A percentile compares a stretch with the other conserved stretches of the same genome.
phyloP scores from a whole-genome alignment of 2,888 invertebrate species.

The Phymatocera aterrima region DNA sequence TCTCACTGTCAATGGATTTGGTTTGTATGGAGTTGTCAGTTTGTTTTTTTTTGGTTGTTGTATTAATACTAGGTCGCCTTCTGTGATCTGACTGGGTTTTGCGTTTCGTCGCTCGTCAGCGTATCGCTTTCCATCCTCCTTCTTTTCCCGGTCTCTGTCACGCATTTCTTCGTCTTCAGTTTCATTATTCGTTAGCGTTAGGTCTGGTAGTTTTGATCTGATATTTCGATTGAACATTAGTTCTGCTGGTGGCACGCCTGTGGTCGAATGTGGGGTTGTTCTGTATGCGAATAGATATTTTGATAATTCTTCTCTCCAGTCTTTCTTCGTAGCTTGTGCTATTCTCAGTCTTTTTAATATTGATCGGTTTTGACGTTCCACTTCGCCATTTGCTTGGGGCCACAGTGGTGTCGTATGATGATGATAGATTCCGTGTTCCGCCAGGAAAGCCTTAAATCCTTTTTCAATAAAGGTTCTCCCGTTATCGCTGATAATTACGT shows the following conservation, averaged over 20 bases:
- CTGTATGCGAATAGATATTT: constrained; percentile 61
- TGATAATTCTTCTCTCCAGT: constrained; percentile 50
- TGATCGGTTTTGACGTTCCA: constrained; percentile 60
- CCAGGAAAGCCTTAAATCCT: constrained; percentile 51
- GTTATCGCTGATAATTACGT: constrained; percentile 52
- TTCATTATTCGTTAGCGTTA: constrained; percentile 13
- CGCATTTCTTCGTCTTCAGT: constrained; percentile 45
- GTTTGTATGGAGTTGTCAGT: constrained; percentile 31
- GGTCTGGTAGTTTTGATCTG: constrained; percentile 58
- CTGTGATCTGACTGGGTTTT: constrained; percentile 19
- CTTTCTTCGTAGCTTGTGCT: constrained; percentile 53
- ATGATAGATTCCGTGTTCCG: constrained; percentile 48
- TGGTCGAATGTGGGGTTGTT: constrained; percentile 61
- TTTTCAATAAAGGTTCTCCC: constrained; percentile 56
- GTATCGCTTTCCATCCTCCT: constrained; percentile 52
- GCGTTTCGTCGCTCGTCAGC: constrained; percentile 51
- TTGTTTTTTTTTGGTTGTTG: constrained; percentile 44
- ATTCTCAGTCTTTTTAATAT: constrained; percentile 59
- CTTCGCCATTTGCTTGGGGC: constrained; percentile 58
- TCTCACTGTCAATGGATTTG: constrained; percentile 31
- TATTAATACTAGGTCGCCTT: constrained; percentile 48
- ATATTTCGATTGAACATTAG: constrained; percentile 54
- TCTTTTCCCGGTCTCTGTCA: constrained; percentile 51
- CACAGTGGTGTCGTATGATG: constrained; percentile 55
- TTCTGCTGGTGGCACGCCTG: constrained; percentile 57